phyloP scores from a whole-genome alignment of 2,797 vertebrate species.

The Strix occidentalis region DNA sequence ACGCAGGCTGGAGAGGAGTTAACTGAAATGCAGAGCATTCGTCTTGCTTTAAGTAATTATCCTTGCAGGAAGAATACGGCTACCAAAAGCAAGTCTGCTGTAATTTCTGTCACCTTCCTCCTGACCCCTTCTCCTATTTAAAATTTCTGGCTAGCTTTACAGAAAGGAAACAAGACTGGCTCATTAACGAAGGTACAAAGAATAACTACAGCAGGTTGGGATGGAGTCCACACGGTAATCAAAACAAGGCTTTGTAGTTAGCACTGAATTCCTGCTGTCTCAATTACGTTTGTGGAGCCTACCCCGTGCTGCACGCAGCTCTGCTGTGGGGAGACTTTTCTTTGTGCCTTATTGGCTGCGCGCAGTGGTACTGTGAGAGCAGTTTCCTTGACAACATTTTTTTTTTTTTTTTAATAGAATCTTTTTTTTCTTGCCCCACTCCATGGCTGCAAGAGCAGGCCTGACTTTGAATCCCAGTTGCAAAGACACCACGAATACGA shows the following conservation, averaged over 20 bases:
- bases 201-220: not conserved
- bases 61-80: not conserved
- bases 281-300: not conserved
- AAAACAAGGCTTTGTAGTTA: not conserved
- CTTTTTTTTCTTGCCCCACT: not conserved
- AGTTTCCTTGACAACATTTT: conserved; percentile 52
- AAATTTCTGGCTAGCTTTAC: not conserved
- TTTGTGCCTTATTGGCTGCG: not conserved
- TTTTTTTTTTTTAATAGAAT: not conserved
- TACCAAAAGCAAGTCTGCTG: not conserved
- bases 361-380: not conserved
- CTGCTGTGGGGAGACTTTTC: not conserved
- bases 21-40: not conserved
- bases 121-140: not conserved
- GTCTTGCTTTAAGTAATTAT: conserved; percentile 22
- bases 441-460: not conserved
- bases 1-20: not conserved
- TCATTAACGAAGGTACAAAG: conserved; percentile 8
- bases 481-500: not conserved
- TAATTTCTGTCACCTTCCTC: conserved; percentile 35
- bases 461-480: not conserved
- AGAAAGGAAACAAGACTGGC: not conserved
- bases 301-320: not conserved
- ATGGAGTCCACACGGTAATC: not conserved
- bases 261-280: not conserved